Evolutionary conservation across 2,797 vertebrate genomes (phyloP).

Genomic region (Sus cebifrons): DNA sequence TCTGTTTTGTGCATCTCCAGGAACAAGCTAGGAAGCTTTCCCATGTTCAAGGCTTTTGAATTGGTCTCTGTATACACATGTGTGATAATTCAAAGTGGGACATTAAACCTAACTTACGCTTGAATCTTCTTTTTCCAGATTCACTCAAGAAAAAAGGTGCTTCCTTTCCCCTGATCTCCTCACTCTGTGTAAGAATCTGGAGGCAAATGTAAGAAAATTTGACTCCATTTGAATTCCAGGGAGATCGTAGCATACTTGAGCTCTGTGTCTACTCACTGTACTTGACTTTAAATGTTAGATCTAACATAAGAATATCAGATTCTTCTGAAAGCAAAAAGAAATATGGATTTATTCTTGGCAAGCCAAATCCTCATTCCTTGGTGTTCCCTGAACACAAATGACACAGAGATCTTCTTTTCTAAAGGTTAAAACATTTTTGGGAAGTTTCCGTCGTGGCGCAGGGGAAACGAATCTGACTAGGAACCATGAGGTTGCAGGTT

Average conservation of each 20-base stretch:
- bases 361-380: slow-evolving; percentile 40
- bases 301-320: not conserved
- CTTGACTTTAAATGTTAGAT: slow-evolving; percentile 37
- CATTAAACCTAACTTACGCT: slow-evolving; percentile 3
- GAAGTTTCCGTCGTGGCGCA: not conserved
- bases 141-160: not conserved
- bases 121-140: slow-evolving; percentile 62
- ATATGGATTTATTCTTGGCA: slow-evolving; percentile 43
- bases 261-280: not conserved
- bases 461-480: no score
- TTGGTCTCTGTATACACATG: not conserved
- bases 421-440: slow-evolving; percentile 69
- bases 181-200: slow-evolving; percentile 10
- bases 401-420: slow-evolving; percentile 56
- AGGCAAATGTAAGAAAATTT: slow-evolving; percentile 31
- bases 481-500: no score
- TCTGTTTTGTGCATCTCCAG: slow-evolving; percentile 29
- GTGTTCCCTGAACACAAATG: slow-evolving; percentile 43
- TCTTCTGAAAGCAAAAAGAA: slow-evolving; percentile 63
- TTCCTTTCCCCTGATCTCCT: not conserved
- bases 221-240: slow-evolving; percentile 60
- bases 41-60: slow-evolving; percentile 26
- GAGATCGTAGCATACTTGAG: slow-evolving; percentile 40
- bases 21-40: slow-evolving; percentile 62
- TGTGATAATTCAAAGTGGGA: not conserved